phyloP scores from a whole-genome alignment of 2,113 vertebrate genomes.

The Dromas ardeola region DNA sequence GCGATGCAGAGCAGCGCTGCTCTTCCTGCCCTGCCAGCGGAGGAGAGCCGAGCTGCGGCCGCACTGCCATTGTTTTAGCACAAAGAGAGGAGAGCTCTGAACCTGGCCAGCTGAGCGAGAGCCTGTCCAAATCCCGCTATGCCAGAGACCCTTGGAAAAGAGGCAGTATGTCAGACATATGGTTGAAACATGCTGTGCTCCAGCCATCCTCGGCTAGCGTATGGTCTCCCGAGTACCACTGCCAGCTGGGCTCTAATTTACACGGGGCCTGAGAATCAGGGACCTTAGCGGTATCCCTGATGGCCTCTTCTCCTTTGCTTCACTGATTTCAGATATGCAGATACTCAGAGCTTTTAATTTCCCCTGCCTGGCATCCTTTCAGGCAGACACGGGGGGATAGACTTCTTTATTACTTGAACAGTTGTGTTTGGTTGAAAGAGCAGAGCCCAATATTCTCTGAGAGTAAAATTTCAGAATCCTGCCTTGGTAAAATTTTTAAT shows the following conservation, averaged over 20 bases:
- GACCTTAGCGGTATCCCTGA: constrained; percentile 13
- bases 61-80: neutral
- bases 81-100: constrained; percentile 42
- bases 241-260: constrained; percentile 68
- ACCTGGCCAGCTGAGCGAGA: constrained; percentile 38
- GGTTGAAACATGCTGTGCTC: constrained; percentile 60
- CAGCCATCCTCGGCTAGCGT: constrained; percentile 62
- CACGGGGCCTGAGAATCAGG: constrained; percentile 38
- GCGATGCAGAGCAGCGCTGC: neutral
- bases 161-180: constrained; percentile 67
- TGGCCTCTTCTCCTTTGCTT: constrained; percentile 51
- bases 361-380: constrained; percentile 13
- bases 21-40: neutral
- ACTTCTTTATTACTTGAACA: neutral
- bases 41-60: neutral
- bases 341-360: constrained; percentile 2
- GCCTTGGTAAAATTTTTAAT: neutral
- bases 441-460: neutral
- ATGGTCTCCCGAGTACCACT: constrained; percentile 50
- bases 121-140: neutral
- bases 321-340: constrained; percentile 52
- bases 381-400: neutral
- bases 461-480: neutral
- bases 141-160: constrained; percentile 55
- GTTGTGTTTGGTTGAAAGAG: neutral